phyloP scores from a whole-genome alignment of 2,797 vertebrate species.

The Euphonia xanthogaster region DNA sequence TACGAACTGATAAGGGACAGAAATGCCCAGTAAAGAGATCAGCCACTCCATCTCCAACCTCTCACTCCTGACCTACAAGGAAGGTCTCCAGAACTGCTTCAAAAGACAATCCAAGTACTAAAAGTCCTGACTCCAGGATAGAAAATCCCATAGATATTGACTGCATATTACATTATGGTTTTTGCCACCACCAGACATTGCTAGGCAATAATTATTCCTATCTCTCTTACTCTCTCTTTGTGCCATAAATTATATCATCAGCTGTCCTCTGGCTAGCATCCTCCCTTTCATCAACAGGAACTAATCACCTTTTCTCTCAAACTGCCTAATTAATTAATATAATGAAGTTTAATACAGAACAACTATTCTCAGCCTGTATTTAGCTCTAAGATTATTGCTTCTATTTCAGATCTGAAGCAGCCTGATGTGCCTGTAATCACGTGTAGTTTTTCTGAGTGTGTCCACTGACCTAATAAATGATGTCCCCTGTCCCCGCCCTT shows the following conservation, averaged over 20 bases:
- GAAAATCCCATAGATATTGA: not conserved
- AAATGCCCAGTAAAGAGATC: not conserved
- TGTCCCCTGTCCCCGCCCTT: constrained; percentile 30
- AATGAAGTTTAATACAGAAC: constrained; percentile 42
- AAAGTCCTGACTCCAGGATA: not conserved
- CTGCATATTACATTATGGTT: not conserved
- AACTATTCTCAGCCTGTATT: constrained; percentile 40
- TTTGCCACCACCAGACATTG: not conserved
- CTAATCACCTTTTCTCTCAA: constrained; percentile 12
- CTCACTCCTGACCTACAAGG: not conserved
- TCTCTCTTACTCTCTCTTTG: not conserved
- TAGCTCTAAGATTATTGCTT: constrained; percentile 48
- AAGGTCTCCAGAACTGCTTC: not conserved
- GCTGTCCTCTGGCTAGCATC: not conserved
- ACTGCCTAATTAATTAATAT: constrained; percentile 27
- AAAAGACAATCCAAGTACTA: not conserved
- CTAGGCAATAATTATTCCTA: not conserved
- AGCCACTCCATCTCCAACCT: not conserved
- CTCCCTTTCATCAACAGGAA: constrained; percentile 30
- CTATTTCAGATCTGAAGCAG: constrained; percentile 34
- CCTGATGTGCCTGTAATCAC: not conserved
- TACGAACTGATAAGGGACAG: not conserved
- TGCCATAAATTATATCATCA: constrained; percentile 33
- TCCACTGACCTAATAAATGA: not conserved
- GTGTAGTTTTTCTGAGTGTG: not conserved